Conservation (phyloP, 2,888 invertebrate species). For the Aspidiotus rigidus region DNA sequence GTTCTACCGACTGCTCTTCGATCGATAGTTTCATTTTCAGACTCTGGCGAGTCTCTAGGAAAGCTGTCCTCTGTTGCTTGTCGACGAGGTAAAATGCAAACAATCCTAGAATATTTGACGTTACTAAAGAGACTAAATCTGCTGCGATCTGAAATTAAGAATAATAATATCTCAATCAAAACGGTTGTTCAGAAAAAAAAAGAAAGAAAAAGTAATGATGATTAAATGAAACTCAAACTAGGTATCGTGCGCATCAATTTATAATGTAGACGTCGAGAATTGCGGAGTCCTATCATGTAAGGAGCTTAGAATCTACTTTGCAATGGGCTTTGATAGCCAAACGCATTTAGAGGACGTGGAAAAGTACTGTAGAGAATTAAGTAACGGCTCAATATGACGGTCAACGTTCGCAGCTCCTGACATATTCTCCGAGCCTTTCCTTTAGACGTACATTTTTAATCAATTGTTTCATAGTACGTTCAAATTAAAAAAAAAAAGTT, state of each 20-base stretch:
- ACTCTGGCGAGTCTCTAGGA: conserved; percentile 81
- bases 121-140: conserved; percentile 59
- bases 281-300: no score
- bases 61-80: conserved; percentile 77
- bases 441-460: no score
- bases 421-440: no score
- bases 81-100: conserved; percentile 67
- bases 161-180: background rate
- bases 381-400: no score
- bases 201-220: background rate
- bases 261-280: no score
- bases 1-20: conserved; percentile 87
- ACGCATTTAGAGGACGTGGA: no score
- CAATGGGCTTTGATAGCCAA: no score
- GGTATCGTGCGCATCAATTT: background rate
- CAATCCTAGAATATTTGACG: conserved; percentile 66
- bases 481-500: no score
- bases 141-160: conserved; percentile 54
- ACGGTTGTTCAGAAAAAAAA: background rate
- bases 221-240: background rate
- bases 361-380: no score
- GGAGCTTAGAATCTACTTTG: no score
- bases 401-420: no score
- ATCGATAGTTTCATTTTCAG: conserved; percentile 84
- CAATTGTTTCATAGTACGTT: no score